A percentile compares a stretch with the other conserved stretches of the same genome.
These are phyloP conservation scores for Esox masquinongy DNA, from an alignment of 2,797 vertebrate species.

Conservation along the genomic window DNA sequence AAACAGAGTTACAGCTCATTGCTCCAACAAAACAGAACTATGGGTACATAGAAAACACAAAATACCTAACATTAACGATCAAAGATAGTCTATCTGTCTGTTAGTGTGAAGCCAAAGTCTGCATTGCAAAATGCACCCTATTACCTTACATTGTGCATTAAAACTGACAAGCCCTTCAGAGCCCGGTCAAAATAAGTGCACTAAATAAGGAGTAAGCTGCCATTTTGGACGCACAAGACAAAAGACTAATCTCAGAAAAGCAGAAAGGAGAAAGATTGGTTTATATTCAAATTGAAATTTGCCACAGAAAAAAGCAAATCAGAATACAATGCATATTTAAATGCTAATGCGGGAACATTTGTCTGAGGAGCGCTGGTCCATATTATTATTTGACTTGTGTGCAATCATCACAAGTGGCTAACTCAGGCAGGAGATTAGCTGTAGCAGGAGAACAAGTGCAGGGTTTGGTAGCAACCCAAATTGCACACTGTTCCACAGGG, in stretches of 20 bases:
- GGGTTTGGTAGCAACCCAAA: background rate
- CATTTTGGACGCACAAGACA: background rate
- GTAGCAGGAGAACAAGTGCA: slow-evolving; percentile 11
- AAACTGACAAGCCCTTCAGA: background rate
- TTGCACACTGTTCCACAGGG: background rate
- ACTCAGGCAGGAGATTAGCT: slow-evolving; percentile 44
- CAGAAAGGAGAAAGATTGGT: background rate
- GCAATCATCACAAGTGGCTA: slow-evolving; percentile 41
- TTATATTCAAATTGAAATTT: background rate
- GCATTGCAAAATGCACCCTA: background rate
- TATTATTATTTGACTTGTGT: slow-evolving; percentile 46
- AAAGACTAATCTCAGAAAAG: background rate
- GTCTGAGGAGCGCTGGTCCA: slow-evolving; percentile 50
- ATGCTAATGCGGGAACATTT: slow-evolving; percentile 64
- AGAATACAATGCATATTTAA: slow-evolving; percentile 65
- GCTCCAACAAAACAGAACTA: too few relatives aligned
- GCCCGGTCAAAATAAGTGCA: background rate
- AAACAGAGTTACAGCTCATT: too few relatives aligned
- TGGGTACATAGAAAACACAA: too few relatives aligned
- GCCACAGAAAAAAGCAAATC: slow-evolving; percentile 38
- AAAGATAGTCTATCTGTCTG: background rate
- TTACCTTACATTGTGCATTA: background rate
- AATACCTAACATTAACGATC: background rate
- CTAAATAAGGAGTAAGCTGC: background rate
- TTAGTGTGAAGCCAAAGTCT: background rate